Evolutionary conservation across 2,113 vertebrate genomes (phyloP).

Genomic region (Steatornis caripensis): DNA sequence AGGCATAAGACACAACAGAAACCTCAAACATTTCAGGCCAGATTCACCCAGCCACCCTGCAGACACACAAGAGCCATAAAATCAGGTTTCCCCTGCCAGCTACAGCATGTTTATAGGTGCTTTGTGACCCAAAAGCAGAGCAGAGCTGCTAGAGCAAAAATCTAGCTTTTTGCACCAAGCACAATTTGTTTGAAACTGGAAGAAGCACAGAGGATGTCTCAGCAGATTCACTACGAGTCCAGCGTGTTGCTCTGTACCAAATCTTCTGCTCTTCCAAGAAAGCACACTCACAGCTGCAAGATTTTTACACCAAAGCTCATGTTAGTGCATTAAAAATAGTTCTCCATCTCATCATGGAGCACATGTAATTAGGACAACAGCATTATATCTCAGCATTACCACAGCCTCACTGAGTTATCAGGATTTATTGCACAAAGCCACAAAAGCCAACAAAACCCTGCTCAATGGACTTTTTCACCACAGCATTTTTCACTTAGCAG

Average conservation of each 20-base stretch:
- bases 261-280: background rate
- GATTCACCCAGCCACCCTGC: background rate
- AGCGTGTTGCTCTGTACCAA: background rate
- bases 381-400: background rate
- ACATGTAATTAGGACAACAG: background rate
- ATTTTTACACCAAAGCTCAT: background rate
- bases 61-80: background rate
- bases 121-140: background rate
- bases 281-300: background rate
- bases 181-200: background rate
- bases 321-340: background rate
- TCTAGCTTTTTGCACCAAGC: background rate
- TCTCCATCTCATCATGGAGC: background rate
- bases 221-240: background rate
- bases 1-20: background rate
- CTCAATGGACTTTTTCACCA: conserved; percentile 60
- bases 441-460: background rate
- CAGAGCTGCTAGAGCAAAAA: background rate
- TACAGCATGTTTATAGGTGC: background rate
- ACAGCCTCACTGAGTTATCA: accelerated
- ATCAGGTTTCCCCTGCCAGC: background rate
- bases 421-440: background rate
- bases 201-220: background rate
- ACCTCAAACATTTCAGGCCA: background rate
- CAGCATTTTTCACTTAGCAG: conserved; percentile 7